Conservation (phyloP, 2,113 vertebrate species). For the Illadopsis cleaveri region DNA sequence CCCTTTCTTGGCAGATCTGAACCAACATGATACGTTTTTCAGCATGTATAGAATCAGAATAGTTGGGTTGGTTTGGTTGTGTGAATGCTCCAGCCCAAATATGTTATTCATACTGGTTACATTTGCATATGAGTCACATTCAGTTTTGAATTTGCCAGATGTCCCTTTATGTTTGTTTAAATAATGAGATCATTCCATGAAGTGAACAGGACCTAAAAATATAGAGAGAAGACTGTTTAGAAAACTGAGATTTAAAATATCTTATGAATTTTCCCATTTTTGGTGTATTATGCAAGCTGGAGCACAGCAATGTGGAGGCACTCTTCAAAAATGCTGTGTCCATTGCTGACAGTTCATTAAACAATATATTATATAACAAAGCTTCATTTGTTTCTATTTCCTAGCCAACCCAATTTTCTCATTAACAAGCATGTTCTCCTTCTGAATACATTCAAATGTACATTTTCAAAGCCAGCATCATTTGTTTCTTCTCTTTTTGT, state of each 20-base stretch:
- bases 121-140: slow-evolving; percentile 42
- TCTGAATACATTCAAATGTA: background rate
- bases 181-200: slow-evolving; percentile 48
- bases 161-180: slow-evolving; percentile 40
- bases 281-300: background rate
- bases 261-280: background rate
- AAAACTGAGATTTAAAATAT: background rate
- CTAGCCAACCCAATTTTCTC: background rate
- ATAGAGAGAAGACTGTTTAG: background rate
- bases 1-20: background rate
- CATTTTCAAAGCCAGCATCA: background rate
- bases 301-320: background rate
- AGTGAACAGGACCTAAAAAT: slow-evolving; percentile 32
- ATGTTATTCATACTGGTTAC: background rate
- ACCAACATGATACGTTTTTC: background rate
- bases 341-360: background rate
- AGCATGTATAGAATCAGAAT: background rate
- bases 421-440: background rate
- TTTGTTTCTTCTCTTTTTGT: background rate
- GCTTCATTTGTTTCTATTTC: background rate
- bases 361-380: background rate
- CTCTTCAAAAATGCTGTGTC: background rate
- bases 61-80: background rate
- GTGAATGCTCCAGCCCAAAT: background rate
- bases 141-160: slow-evolving; percentile 32